A percentile compares a stretch with the other conserved stretches of the same genome.
Evolutionary conservation across 2,797 vertebrate species (phyloP).

Genomic region (Hipposideros larvatus): DNA sequence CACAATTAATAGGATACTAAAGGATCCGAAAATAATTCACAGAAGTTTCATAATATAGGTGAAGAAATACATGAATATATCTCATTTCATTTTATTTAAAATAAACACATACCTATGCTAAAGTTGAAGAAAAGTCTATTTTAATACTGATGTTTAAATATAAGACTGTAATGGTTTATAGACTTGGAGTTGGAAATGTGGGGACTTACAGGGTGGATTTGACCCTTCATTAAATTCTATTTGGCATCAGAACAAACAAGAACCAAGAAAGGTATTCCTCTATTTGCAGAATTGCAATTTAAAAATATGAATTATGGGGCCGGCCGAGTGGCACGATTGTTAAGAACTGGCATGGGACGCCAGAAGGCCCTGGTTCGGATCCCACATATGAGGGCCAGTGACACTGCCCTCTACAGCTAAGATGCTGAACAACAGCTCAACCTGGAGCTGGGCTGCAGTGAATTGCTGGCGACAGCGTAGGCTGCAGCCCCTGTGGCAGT

Average conservation of each 20-base stretch:
- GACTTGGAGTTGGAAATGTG: neutral
- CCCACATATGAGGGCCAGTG: no score
- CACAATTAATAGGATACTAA: neutral
- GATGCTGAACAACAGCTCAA: no score
- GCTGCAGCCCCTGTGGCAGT: no score
- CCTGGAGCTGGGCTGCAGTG: no score
- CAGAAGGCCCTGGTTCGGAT: no score
- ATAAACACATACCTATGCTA: neutral
- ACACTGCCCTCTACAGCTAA: no score
- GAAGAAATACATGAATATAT: neutral
- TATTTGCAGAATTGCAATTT: neutral
- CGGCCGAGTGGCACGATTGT: no score
- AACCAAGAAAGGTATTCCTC: neutral
- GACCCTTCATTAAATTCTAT: neutral
- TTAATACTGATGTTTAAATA: neutral
- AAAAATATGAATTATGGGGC: neutral
- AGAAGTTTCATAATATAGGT: neutral
- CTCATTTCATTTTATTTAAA: conserved; percentile 20
- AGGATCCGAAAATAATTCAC: neutral
- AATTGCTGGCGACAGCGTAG: no score
- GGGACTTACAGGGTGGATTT: neutral
- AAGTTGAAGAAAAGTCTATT: neutral
- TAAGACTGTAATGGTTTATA: neutral
- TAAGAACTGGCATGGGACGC: no score
- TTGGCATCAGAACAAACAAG: neutral